Evolutionary conservation across 2,888 invertebrate species (phyloP), one percentile per base, ranked within the genome.

Genomic region (Ophion costatus): DNA sequence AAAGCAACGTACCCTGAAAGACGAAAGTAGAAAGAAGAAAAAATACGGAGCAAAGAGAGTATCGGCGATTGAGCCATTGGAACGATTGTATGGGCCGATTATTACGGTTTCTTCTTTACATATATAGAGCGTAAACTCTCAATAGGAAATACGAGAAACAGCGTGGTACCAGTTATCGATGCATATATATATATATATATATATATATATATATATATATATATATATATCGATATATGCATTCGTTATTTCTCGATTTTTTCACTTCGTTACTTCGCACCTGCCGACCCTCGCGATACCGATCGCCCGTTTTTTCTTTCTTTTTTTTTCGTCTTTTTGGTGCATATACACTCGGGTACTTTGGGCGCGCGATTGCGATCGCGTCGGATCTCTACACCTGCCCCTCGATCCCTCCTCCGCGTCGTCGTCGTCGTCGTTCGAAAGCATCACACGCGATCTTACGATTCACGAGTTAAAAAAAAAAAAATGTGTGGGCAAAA

Each of bases 191-290:
- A 17, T 51, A 5, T 14, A 51, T 17, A 17, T 51, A 51, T 51
- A 51, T 51, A 51, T 51, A 17, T 17, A 17, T 51, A 2, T 11
- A 45, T 14, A 14, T 45, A 45, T 45, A 45, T 45, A 45, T 45
- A 17, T 17, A 17, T 51, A 5, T 14, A 51, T 17, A 17, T 51
- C 11, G 0, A 17, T 51, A 51, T 3, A 51, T 51, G 51, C 17
- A 51, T 17, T 14, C 51, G 33, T 69, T 42, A 22, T 69, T 69
- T 22, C 20, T 22, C 42, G 2, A n/a, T 45, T 56, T 29, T 78
- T 70, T 56, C 56, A 11, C 11, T 22, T 73, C 63, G 63, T 69
- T 76, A 45, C 57, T 85, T 63, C 42, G 82, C 85, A 85, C 85
- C 85, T 85, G 85, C 85, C 51, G 56, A 24, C 71, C 51, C 2